These are phyloP conservation scores for Burhinus oedicnemus DNA, from an alignment of 2,113 vertebrate species.

Conservation along the genomic window DNA sequence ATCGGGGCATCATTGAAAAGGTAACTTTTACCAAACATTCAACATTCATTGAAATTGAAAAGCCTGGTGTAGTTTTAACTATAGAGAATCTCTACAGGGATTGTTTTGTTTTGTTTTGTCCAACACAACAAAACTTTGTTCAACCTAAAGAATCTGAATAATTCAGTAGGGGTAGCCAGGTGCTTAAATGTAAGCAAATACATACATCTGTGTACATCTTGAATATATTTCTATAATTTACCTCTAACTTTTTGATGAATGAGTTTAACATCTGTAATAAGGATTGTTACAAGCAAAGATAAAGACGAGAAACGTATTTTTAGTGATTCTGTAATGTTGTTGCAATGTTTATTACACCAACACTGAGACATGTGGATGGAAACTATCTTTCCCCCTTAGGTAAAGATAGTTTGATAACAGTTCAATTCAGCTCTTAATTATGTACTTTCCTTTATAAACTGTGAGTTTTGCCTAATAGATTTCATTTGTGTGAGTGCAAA, in stretches of 20 bases:
- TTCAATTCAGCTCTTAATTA: not conserved
- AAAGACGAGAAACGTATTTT: not conserved
- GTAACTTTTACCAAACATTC: not conserved
- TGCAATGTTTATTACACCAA: not conserved
- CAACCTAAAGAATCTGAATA: not conserved
- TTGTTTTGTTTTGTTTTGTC: no score
- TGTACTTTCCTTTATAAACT: not conserved
- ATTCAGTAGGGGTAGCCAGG: not conserved
- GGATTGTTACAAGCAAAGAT: not conserved
- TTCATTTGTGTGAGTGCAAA: not conserved
- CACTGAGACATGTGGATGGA: not conserved
- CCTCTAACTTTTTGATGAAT: not conserved
- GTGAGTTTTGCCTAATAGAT: not conserved
- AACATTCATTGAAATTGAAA: not conserved
- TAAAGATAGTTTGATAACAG: not conserved
- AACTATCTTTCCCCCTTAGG: not conserved
- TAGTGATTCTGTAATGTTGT: not conserved
- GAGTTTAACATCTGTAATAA: not conserved
- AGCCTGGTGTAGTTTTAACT: not conserved
- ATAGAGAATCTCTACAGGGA: not conserved
- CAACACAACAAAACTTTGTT: not conserved
- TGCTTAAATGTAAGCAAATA: not conserved
- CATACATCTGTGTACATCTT: not conserved
- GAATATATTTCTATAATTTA: not conserved
- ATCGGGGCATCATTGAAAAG: not conserved